These are phyloP conservation scores for Shargacucullia verbasci DNA, from an alignment of 2,888 invertebrate species.

Conservation along the genomic window DNA sequence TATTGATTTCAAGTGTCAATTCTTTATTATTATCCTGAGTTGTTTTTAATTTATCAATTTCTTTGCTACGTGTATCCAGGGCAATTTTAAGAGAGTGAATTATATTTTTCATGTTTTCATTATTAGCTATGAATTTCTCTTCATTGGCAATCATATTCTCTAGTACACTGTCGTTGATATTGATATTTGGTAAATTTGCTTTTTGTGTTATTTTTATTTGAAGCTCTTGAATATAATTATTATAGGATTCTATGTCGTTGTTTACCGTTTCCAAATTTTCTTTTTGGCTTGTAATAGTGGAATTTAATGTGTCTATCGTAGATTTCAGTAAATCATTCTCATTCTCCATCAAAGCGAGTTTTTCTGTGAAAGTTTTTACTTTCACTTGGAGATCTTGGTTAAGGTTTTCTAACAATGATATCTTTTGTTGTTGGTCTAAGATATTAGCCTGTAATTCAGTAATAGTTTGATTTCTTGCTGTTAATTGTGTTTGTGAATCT, in stretches of 20 bases:
- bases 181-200: slow-evolving; percentile 58
- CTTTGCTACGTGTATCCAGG: slow-evolving; percentile 69
- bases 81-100: slow-evolving; percentile 73
- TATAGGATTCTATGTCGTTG: slow-evolving; percentile 74
- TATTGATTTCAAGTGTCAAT: slow-evolving; percentile 25
- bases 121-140: slow-evolving; percentile 76
- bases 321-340: slow-evolving; percentile 73
- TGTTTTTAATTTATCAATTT: slow-evolving; percentile 70
- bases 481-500: slow-evolving; percentile 68
- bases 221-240: slow-evolving; percentile 72
- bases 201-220: slow-evolving; percentile 70
- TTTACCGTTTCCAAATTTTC: slow-evolving; percentile 64
- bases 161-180: slow-evolving; percentile 65
- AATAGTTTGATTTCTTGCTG: slow-evolving; percentile 66
- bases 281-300: slow-evolving; percentile 72
- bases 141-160: slow-evolving; percentile 77
- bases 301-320: slow-evolving; percentile 72
- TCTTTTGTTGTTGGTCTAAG: slow-evolving; percentile 66
- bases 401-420: slow-evolving; percentile 69
- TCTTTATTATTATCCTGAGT: slow-evolving; percentile 44
- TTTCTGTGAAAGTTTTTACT: slow-evolving; percentile 66
- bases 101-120: slow-evolving; percentile 81
- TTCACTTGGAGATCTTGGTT: slow-evolving; percentile 66
- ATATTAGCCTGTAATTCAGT: slow-evolving; percentile 72
- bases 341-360: slow-evolving; percentile 65